Evolutionary conservation across 2,797 vertebrate species (phyloP), one percentile per base, ranked within the genome.

Genomic region (Botia kubotai): DNA sequence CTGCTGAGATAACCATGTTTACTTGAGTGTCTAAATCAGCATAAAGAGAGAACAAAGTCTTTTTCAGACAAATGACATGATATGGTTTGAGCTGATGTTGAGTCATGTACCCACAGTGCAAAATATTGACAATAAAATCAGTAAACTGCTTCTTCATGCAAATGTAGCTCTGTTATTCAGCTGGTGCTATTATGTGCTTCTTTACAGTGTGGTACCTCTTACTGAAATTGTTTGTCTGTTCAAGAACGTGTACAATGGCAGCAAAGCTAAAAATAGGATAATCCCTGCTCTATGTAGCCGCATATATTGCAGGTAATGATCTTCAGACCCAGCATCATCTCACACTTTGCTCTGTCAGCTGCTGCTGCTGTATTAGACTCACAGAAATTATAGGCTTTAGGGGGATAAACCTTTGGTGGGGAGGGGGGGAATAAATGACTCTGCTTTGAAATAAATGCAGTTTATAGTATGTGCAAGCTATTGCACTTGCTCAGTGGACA

Each of bases 331-430:
- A 76, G 82, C 85, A 80, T 80, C 83, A 72, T 87, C 86, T 72
- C 65, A 77, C 13, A 62, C 68, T 75, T 70, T 82, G 80, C 55
- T 52, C 80, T 69, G 60, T 80, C 83, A 69, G 82, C 80, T 55
- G n/a, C n/a, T 67, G 43, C 87, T 73, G 65, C 88, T 89, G 76
- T 71, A 81, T 86, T 79, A 88, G 17, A 83, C 85, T 87, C 52
- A 48, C 87, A 82, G 85, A 88, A 84, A 85, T 87, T 16, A 66
- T 85, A 84, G 85, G 80, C 90, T 91, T 87, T 85, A 80, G 76
- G 90, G 90, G 85, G 88, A 73, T 71, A 81, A 84, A 80, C 87
- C 90, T 91, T 92, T 88, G 86, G 69, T 87, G 87, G 87, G 88
- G 86, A 69, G 87, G 87, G 88, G 86, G 70, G 87, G 87, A 87